phyloP scores from a whole-genome alignment of 2,797 vertebrate species.

The Alcedo atthis region DNA sequence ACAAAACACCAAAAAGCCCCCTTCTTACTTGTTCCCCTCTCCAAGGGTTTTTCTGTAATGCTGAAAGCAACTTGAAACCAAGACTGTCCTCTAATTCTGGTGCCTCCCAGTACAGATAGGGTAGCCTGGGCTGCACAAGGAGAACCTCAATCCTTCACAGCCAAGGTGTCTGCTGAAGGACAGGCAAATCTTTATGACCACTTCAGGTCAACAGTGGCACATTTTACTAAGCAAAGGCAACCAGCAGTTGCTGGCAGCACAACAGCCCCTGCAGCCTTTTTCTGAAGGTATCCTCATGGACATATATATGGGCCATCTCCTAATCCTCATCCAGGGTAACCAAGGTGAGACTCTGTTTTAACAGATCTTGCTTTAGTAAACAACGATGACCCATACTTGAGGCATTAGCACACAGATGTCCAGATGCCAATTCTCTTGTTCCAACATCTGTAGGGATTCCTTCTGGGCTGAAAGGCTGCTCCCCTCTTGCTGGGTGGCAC shows the following conservation, averaged over 20 bases:
- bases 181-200: background rate
- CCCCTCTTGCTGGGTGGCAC: background rate
- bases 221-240: background rate
- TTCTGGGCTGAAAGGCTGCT: background rate
- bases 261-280: background rate
- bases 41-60: background rate
- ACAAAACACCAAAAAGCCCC: too few relatives aligned
- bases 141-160: background rate
- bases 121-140: background rate
- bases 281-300: background rate
- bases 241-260: slow-evolving; percentile 1
- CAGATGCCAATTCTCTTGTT: background rate
- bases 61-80: background rate
- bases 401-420: background rate
- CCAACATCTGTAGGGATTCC: background rate
- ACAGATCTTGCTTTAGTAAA: background rate
- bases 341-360: background rate
- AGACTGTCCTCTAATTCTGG: background rate
- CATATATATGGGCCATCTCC: background rate
- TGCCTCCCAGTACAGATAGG: background rate
- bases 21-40: background rate
- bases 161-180: background rate
- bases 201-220: background rate
- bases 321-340: background rate
- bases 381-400: background rate